A percentile compares a stretch with the other conserved stretches of the same genome.
Conservation (phyloP, 1,140 invertebrate genomes). For the Penaeus chinensis region DNA sequence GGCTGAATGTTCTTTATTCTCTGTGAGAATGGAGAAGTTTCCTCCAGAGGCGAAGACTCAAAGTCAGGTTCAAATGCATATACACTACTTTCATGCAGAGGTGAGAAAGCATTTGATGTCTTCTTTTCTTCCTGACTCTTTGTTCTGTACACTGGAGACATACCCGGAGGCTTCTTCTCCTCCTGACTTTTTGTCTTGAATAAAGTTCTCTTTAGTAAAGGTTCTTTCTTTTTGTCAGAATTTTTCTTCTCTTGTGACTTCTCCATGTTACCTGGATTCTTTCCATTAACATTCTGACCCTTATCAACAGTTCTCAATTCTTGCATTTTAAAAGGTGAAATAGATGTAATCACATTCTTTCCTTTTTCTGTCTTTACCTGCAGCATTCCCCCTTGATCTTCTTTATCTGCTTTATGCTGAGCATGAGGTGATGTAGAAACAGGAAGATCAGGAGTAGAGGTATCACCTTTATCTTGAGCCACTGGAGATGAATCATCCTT, state of each 20-base stretch:
- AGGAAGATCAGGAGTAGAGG: no score
- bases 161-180: constrained; percentile 70
- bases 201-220: constrained; percentile 70
- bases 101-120: constrained; percentile 74
- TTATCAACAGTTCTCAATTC: background rate
- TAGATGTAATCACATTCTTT: no score
- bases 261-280: constrained; percentile 24
- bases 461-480: no score
- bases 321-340: background rate
- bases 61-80: constrained; percentile 78
- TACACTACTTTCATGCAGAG: constrained; percentile 78
- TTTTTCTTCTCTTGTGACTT: constrained; percentile 33
- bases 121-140: constrained; percentile 70
- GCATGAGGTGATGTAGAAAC: no score
- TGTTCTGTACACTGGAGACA: constrained; percentile 71
- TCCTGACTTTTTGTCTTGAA: constrained; percentile 72
- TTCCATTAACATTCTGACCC: constrained; percentile 64
- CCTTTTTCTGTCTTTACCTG: no score
- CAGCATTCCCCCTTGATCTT: no score
- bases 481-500: background rate
- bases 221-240: constrained; percentile 68
- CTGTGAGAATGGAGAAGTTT: constrained; percentile 59
- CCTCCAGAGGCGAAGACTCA: constrained; percentile 68
- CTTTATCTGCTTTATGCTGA: no score
- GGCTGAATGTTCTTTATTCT: constrained; percentile 61